Evolutionary conservation across 2,797 vertebrate species (phyloP).

Genomic region (Sphenopsis melanotis): DNA sequence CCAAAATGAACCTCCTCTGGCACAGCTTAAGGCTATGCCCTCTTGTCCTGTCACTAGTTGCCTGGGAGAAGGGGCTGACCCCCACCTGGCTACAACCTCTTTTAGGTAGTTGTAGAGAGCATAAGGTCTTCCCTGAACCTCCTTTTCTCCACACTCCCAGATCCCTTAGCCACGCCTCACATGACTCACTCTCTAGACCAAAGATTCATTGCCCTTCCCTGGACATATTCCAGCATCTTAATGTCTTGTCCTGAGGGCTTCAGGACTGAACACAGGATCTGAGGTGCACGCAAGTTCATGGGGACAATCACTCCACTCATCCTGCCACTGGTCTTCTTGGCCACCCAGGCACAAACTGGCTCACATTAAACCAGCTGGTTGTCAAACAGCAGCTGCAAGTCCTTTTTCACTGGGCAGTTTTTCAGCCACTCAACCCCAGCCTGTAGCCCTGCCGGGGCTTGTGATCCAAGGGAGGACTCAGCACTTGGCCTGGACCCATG

Average conservation of each 20-base stretch:
- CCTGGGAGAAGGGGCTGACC: neutral
- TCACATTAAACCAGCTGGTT: neutral
- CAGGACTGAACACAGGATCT: neutral
- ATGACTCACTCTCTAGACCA: neutral
- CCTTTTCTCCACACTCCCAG: neutral
- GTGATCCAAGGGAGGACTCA: neutral
- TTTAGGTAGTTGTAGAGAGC: neutral
- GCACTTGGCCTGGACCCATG: too few relatives aligned
- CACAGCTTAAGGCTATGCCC: neutral
- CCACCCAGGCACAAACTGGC: accelerated
- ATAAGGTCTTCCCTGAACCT: neutral
- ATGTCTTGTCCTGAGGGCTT: neutral
- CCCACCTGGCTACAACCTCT: neutral
- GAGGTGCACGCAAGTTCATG: accelerated
- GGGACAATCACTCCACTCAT: neutral
- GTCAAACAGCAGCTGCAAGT: neutral
- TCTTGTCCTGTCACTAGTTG: neutral
- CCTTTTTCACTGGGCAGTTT: neutral
- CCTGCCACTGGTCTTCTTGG: neutral
- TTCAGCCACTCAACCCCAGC: neutral
- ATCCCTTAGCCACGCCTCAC: neutral
- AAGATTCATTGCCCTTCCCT: neutral
- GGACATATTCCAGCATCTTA: neutral
- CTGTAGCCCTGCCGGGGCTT: accelerated
- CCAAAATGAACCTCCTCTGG: neutral